Percentiles rank a stretch among this genome's conserved stretches.
Conservation (phyloP, 2,113 vertebrate genomes). For the Todiramphus saurophagus region DNA sequence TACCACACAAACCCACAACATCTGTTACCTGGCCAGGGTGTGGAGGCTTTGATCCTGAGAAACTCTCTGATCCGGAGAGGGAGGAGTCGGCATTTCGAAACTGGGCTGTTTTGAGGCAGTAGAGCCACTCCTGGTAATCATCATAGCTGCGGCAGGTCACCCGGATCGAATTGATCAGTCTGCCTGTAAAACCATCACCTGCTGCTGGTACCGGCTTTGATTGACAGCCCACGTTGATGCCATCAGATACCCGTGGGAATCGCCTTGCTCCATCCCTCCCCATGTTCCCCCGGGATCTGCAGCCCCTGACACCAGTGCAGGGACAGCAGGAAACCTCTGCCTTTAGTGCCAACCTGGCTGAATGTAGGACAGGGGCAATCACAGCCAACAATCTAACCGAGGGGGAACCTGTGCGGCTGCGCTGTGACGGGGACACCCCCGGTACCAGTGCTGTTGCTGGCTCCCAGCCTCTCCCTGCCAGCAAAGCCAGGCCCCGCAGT, state of each 20-base stretch:
- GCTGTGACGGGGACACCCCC: not conserved
- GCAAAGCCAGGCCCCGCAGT: not conserved
- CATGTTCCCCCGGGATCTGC: rapidly evolving
- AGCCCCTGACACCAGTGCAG: rapidly evolving
- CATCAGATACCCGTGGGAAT: not conserved
- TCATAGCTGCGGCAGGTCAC: constrained; percentile 74
- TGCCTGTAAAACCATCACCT: constrained; percentile 50
- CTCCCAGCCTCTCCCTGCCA: not conserved
- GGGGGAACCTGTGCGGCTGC: not conserved
- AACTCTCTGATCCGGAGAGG: constrained; percentile 67
- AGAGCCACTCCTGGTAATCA: constrained; percentile 77
- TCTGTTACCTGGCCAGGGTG: constrained; percentile 57
- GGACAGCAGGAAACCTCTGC: not conserved
- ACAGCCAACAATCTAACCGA: not conserved
- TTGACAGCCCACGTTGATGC: rapidly evolving
- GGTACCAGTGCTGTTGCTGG: not conserved
- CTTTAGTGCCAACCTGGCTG: not conserved
- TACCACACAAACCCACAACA: not conserved
- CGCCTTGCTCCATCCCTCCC: not conserved
- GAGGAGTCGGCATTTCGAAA: constrained; percentile 41
- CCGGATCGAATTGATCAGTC: constrained; percentile 78
- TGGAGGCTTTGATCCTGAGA: constrained; percentile 12
- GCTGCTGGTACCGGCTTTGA: rapidly evolving
- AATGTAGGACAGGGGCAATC: not conserved
- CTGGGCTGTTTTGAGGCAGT: constrained; percentile 68